Percentiles rank a stretch among this genome's conserved stretches.
Evolutionary conservation across 1,140 invertebrate species (phyloP).

Genomic region (Luehdorfia chinensis): DNA sequence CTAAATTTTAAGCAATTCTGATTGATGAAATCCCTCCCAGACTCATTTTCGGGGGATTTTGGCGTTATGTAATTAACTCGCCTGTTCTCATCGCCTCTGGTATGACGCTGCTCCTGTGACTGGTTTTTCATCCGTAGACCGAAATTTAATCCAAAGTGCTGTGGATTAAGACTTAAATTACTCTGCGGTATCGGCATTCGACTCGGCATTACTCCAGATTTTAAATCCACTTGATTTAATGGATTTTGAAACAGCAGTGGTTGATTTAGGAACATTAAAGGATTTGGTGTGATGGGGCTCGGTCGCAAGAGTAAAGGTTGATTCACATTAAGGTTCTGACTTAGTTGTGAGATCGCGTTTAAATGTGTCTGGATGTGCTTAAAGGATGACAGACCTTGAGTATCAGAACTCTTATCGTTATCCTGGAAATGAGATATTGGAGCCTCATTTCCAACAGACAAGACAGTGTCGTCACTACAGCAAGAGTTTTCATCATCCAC

Average conservation of each 20-base stretch:
- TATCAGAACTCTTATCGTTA: slow-evolving; percentile 35
- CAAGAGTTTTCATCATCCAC: slow-evolving; percentile 77
- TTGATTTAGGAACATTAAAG: slow-evolving; percentile 73
- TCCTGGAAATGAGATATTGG: slow-evolving; percentile 40
- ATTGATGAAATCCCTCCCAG: slow-evolving; percentile 69
- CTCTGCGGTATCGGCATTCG: slow-evolving; percentile 42
- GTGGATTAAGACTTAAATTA: slow-evolving; percentile 40
- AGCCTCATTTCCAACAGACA: slow-evolving; percentile 82
- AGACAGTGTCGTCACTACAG: slow-evolving; percentile 81
- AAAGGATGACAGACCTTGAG: slow-evolving; percentile 69
- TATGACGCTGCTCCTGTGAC: slow-evolving; percentile 31
- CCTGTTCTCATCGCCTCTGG: slow-evolving; percentile 47
- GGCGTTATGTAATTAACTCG: slow-evolving; percentile 39
- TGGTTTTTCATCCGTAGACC: slow-evolving; percentile 39
- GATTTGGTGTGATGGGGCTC: slow-evolving; percentile 72
- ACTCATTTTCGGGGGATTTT: slow-evolving; percentile 60
- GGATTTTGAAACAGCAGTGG: slow-evolving; percentile 69
- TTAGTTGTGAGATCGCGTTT: slow-evolving; percentile 78
- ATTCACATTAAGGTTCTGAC: slow-evolving; percentile 66
- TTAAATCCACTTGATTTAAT: slow-evolving; percentile 53
- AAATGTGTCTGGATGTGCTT: slow-evolving; percentile 80
- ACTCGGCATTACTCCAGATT: slow-evolving; percentile 36
- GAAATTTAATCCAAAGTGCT: slow-evolving; percentile 47
- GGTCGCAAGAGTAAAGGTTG: slow-evolving; percentile 66
- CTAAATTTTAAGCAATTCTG: slow-evolving; percentile 89